These are phyloP conservation scores for Brachyistius frenatus DNA, from an alignment of 2,113 vertebrate genomes.

Conservation along the genomic window DNA sequence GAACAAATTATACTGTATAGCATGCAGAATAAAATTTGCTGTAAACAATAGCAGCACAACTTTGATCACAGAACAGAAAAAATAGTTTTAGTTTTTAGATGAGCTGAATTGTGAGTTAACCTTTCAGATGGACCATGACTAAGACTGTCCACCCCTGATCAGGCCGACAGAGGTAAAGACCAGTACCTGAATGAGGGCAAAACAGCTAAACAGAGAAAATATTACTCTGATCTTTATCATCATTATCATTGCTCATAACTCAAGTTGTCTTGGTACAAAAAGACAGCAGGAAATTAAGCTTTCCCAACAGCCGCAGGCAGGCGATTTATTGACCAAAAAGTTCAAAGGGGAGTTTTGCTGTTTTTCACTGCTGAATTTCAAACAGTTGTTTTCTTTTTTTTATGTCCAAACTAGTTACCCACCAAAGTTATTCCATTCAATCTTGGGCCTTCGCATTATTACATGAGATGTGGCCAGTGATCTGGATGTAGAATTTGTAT, in stretches of 20 bases:
- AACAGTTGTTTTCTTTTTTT: background rate
- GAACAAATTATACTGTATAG: too few relatives aligned
- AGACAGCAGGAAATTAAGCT: slow-evolving; percentile 17
- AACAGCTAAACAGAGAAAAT: background rate
- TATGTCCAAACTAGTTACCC: background rate
- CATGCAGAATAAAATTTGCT: too few relatives aligned
- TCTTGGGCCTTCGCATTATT: background rate
- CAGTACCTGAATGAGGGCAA: background rate
- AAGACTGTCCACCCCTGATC: too few relatives aligned
- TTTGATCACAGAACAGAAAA: too few relatives aligned
- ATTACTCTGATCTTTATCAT: background rate
- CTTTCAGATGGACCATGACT: too few relatives aligned
- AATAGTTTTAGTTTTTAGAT: too few relatives aligned
- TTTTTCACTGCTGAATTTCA: background rate
- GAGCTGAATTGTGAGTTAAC: too few relatives aligned
- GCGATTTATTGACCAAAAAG: background rate
- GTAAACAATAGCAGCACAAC: too few relatives aligned
- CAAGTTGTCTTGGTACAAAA: background rate
- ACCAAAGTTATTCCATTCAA: background rate
- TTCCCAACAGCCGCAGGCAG: background rate
- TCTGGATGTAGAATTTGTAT: too few relatives aligned
- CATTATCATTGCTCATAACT: slow-evolving; percentile 10
- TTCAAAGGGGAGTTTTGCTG: background rate
- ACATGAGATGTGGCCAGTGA: too few relatives aligned
- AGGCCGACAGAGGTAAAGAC: background rate